Evolutionary conservation across 2,113 vertebrate genomes (phyloP), one percentile per base, ranked within the genome.

Genomic region (Ammospiza caudacuta): DNA sequence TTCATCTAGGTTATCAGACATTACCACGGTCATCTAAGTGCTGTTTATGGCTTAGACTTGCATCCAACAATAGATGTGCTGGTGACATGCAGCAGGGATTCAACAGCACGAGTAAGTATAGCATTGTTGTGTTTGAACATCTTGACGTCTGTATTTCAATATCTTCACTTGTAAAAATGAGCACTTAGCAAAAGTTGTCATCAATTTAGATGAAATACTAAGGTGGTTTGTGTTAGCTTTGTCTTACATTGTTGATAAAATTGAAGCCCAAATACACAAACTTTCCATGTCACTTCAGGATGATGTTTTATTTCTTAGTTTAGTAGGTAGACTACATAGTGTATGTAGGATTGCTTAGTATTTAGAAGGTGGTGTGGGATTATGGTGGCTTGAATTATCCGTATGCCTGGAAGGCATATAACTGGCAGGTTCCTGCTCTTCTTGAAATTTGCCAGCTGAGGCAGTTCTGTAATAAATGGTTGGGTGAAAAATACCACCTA

Each of bases 31-130:
- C 99, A 99, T 82, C 97, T 99, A 29, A 99, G 99, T 76, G 99
- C 99, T 35, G 99, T 99, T 47, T 99, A 99, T 75, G 99, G 98
- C 77, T 94, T 99, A 87, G 99, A 99, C 92, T 97, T 99, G 33
- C 99, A 99, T 89, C 99, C 99, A 49, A 99, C 99, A 57, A 99
- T 99, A 29, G 99, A 99, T 35, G 99, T 99, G 51, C 97, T 99
- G 89, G 98, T 99, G 47, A 99, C 99, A 1, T 99, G 99, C 95
- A 99, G 99, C 97, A 98, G 99, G 94, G 99, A 99, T 61, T 98
- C 99, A 86, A 99, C 99, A 61, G 99, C 99, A 7, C 98, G 99
- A 95, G 99, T 99, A 95, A 98, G 96, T 94, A 47, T 37, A 37
- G 44, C 25, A n/a, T 6, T 74, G 25, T 46, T 70, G 31, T 1